phyloP scores from a whole-genome alignment of 2,113 vertebrate genomes.

The Rhinolophus sinicus region DNA sequence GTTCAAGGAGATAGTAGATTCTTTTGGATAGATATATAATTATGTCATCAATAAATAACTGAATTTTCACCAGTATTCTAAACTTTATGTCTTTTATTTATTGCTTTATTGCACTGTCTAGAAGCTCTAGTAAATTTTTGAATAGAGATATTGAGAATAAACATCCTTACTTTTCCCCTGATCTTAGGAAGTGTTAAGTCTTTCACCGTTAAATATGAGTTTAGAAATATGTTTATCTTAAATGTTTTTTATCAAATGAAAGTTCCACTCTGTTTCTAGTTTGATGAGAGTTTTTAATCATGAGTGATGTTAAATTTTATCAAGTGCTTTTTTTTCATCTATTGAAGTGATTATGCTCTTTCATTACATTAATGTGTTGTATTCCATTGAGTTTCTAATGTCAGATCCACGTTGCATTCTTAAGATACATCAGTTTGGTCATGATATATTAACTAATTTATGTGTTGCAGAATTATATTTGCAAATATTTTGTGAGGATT shows the following conservation, averaged over 20 bases:
- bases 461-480: too few species aligned
- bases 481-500: too few species aligned
- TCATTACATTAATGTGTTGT: too few species aligned
- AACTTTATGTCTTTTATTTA: background rate
- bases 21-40: background rate
- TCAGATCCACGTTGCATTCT: too few species aligned
- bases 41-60: background rate
- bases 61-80: background rate
- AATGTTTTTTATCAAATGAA: background rate
- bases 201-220: background rate
- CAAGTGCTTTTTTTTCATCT: too few species aligned
- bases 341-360: too few species aligned
- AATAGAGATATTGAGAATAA: background rate
- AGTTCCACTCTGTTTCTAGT: too few species aligned
- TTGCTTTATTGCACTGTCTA: background rate
- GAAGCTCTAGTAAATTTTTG: background rate
- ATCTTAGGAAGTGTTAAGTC: background rate
- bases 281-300: too few species aligned
- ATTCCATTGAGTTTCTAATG: too few species aligned
- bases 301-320: too few species aligned
- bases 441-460: too few species aligned
- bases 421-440: too few species aligned
- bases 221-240: background rate
- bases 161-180: background rate
- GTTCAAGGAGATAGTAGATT: background rate